Base-by-base conservation (phyloP, 2,113 vertebrate genomes). In the Rhineura floridana region DNA sequence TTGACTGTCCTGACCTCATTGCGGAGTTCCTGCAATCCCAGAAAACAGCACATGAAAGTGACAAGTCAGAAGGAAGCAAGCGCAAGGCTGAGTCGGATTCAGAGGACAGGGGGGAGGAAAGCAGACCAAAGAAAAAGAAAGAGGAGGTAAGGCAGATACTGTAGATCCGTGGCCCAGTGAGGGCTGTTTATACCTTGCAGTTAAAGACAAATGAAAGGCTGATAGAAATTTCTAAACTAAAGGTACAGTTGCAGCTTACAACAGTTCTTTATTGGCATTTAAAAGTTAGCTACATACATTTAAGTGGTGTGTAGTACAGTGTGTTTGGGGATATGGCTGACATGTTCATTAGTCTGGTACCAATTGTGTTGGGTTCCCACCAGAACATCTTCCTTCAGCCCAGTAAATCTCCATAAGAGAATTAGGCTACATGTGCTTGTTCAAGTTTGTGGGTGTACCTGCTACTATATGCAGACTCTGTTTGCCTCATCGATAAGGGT, bases 1-100 rank as follows among this genome's bases (percentile, higher is more conserved):
- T 99, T 42, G 99, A 99, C 91, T 99, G 99, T 93, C 99, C 99
- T 0, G 99, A 99, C 91, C 96, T 99, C 90, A 99, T 99, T 9
- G 98, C 98, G 0, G 98, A 99, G 78, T 99, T 98, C 91, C 97
- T 99, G 19, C 98, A 99, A 87, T 98, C 98, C 1, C 99, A 99
- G 94, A 99, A 99, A 95, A 93, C 95, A 0, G 98, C 98, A 0
- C 97, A 98, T 0, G 98, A 99, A 93, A 95, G 94, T 3, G 97
- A 97, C 59, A 97, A 97, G 17, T 97, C 97, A 0, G 98, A 98
- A 28, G 96, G 96, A 30, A 97, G 97, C 87, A 99, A 99, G 81
- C 98, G 98, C 93, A 99, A 99, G 96, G 97, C 98, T 0, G 97
- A 99, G 69, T 97, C 97, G 0, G 98, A 98, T 28, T 93, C 93